Conservation (phyloP, 1,140 invertebrate genomes). For the Steinernema feltiae region DNA sequence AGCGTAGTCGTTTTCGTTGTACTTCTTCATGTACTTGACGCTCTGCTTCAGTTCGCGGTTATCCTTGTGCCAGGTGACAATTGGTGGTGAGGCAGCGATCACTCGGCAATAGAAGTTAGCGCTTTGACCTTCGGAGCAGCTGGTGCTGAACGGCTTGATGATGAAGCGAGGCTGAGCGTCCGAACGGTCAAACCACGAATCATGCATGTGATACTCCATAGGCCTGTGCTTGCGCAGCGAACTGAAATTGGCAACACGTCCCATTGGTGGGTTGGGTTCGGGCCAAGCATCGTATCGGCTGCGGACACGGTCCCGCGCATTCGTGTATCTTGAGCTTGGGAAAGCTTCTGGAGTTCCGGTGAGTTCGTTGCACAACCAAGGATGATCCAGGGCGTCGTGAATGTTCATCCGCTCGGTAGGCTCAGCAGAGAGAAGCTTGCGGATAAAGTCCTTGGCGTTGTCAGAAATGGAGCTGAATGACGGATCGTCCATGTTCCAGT, state of each 20-base stretch:
- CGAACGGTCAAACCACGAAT: conserved; percentile 77
- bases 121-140: conserved; percentile 91
- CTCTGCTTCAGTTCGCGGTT: conserved; percentile 88
- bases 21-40: conserved; percentile 98
- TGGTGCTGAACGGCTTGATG: conserved; percentile 85
- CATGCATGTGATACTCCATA: conserved; percentile 92
- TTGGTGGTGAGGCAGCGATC: conserved; percentile 84
- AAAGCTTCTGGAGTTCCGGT: conserved; percentile 70
- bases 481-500: conserved; percentile 96
- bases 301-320: conserved; percentile 78
- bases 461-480: conserved; percentile 86
- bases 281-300: conserved; percentile 73
- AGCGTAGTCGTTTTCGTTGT: conserved; percentile 87
- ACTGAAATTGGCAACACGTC: conserved; percentile 89
- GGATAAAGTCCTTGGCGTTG: conserved; percentile 95
- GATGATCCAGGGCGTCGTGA: conserved; percentile 87
- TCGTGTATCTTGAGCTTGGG: conserved; percentile 73
- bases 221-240: conserved; percentile 89
- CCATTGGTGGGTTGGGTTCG: conserved; percentile 83
- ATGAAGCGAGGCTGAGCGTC: conserved; percentile 96
- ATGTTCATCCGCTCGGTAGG: conserved; percentile 97
- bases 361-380: conserved; percentile 80
- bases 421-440: conserved; percentile 79
- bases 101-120: conserved; percentile 94
- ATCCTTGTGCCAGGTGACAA: conserved; percentile 85